phyloP scores from a whole-genome alignment of 1,140 invertebrate genomes.

The Phymorhynchus buccinoides region DNA sequence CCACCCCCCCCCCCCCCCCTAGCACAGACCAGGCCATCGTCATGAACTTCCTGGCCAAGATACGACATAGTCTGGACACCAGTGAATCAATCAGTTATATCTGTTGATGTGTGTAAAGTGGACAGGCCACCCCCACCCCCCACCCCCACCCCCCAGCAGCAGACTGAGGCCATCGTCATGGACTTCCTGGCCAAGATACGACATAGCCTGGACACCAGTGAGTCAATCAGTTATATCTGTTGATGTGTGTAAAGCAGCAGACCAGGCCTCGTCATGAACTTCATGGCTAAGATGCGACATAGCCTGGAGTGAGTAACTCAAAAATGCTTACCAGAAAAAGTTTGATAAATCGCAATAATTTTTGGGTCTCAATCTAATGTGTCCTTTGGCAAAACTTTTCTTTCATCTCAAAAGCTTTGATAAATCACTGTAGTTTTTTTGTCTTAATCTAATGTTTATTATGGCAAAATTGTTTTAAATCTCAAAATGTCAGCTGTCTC shows the following conservation, averaged over 20 bases:
- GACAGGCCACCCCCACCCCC: slow-evolving; percentile 46
- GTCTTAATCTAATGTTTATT: no score
- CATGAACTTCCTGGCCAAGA: slow-evolving; percentile 58
- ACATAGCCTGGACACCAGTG: slow-evolving; percentile 56
- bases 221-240: no score
- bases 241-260: no score
- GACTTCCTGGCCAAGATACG: slow-evolving; percentile 60
- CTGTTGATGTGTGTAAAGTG: neutral
- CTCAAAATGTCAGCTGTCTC: no score
- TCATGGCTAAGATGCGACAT: slow-evolving; percentile 55
- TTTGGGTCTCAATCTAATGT: no score
- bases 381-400: no score
- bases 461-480: no score
- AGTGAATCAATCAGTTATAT: slow-evolving; percentile 11
- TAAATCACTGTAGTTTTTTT: no score
- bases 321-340: no score
- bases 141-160: slow-evolving; percentile 45
- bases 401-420: no score
- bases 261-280: slow-evolving; percentile 59
- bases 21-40: slow-evolving; percentile 56
- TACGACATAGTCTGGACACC: slow-evolving; percentile 56
- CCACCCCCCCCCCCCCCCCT: slow-evolving; percentile 52
- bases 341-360: no score
- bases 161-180: slow-evolving; percentile 56
- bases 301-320: no score